Base-by-base conservation (phyloP, 2,113 vertebrate species). In the Melanotaenia duboulayi region DNA sequence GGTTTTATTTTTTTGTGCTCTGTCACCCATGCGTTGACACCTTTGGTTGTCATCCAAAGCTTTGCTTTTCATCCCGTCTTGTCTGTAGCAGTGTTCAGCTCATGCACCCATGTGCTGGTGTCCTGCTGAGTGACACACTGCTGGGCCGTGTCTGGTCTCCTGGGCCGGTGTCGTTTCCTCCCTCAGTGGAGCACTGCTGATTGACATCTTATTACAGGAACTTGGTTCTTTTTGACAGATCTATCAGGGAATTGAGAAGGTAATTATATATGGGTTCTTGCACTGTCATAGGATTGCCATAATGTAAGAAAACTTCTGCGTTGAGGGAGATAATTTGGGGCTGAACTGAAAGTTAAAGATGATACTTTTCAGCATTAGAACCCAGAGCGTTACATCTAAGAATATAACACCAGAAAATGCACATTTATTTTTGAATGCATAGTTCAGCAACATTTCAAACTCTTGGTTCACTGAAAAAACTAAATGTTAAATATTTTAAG, bases 151-250 rank as follows among this genome's bases (percentile, higher is more conserved):
- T 70, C 44, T 52, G 59, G 58, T 75, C 67, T 79, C 46, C 65
- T 54, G 32, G 22, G 71, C 73, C 63, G 42, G 71, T 20, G 63
- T 40, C 2, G 16, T 67, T 65, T 65, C 78, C 49, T 75, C 54
- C 57, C 67, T 71, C 37, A 37, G 54, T 57, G 56, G 39, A 66
- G 49, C 58, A 62, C 40, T 0, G 42, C 71, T 86, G 83, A 86
- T 74, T 87, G 88, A 89, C 80, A 17, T 84, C 73, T 80, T 81
- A 89, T 89, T 84, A 85, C 35, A 52, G 60, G 48, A 74, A 28
- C 71, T 73, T 50, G 49, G n/a, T 67, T 79, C 64, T 68, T 50
- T 79, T 68, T 82, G 77, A 80, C 71, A 72, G 56, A 28, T 32
- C 42, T 76, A 52, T 82, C 51, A 57, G 67, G 62, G 39, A 75